Evolutionary conservation across 2,797 vertebrate genomes (phyloP), one percentile per base, ranked within the genome.

Genomic region (Lepus townsendii): DNA sequence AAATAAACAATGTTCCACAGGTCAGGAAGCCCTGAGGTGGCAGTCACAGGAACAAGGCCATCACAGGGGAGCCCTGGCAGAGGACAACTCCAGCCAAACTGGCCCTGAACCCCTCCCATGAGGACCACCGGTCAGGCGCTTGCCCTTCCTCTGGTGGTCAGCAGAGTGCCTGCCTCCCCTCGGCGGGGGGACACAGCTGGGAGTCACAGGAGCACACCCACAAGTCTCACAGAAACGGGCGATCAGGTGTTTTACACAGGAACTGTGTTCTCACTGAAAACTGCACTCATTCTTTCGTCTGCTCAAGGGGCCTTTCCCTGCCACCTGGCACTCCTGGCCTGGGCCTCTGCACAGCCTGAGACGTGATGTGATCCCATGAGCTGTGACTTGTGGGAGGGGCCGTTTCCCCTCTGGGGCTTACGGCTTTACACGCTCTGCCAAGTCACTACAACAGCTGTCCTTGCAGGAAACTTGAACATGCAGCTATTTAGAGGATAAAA

Each of bases 281-380:
- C 2, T 63, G 10, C 6, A 54, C 4, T 26, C 4, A 62, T 26
- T n/a, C 79, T 2, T 1, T 26, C 1, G 27, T 20, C 12, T 57
- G 30, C 86, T 79, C 8, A 13, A 24, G 14, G 19, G 72, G 54
- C 1, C 47, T 42, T 30, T 5, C 26, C 52, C 5, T 2, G 8
- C 20, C 35, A 17, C 8, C 6, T 14, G 2, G 3, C 71, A 7
- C 26, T 8, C 20, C 42, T 11, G 26, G 12, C 13, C 38, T 12
- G 27, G 7, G 2, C 26, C 2, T 8, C 27, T 1, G 22, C 11
- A 14, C 50, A 38, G 20, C 38, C 7, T 6, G 19, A 32, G 38
- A 14, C 62, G 9, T 35, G 65, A 1, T 1, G 3, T 5, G 0
- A 3, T 0, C 3, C 13, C 9, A 38, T 11, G 17, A 22, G 22